phyloP scores from a whole-genome alignment of 2,113 vertebrate species.

The Oceanites oceanicus region DNA sequence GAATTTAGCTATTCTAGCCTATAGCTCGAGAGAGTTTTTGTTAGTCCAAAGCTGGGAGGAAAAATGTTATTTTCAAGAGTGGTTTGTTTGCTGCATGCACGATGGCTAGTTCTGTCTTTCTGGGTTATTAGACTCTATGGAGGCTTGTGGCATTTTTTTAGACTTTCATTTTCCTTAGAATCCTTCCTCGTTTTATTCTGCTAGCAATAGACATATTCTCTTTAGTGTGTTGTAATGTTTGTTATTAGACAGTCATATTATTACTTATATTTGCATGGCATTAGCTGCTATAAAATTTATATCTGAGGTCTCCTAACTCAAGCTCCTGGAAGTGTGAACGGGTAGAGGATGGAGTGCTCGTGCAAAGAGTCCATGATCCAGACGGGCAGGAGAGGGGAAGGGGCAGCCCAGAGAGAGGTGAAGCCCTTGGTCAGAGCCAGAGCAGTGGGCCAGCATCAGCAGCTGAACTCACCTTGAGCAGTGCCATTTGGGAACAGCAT shows the following conservation, averaged over 20 bases:
- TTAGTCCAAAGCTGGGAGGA: not conserved
- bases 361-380: not conserved
- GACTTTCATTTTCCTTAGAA: not conserved
- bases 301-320: not conserved
- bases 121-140: not conserved
- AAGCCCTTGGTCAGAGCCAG: not conserved
- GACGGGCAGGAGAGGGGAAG: not conserved
- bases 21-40: not conserved
- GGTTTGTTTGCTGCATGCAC: not conserved
- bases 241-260: not conserved
- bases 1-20: not conserved
- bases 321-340: not conserved
- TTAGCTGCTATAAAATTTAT: not conserved
- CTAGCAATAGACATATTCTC: not conserved
- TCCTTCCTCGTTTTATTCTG: not conserved
- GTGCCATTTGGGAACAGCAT: rapidly evolving
- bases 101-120: not conserved
- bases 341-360: rapidly evolving
- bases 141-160: not conserved
- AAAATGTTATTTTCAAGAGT: not conserved
- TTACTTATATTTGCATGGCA: not conserved
- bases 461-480: not conserved
- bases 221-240: not conserved
- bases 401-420: not conserved
- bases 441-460: not conserved